These are phyloP conservation scores for Sorex fumeus DNA, from an alignment of 2,113 vertebrate species.

Conservation along the genomic window DNA sequence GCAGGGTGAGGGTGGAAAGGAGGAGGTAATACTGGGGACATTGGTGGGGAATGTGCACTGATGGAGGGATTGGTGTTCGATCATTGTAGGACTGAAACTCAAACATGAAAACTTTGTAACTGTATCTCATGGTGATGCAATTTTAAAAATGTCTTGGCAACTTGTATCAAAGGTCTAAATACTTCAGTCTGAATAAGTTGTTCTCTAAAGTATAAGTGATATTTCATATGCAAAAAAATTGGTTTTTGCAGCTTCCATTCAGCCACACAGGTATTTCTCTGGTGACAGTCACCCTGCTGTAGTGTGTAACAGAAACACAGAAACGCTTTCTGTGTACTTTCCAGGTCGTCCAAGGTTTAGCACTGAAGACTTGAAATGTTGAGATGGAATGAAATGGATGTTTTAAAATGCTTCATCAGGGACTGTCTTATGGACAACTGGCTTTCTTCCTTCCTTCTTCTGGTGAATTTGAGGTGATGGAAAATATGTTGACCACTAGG, in stretches of 20 bases:
- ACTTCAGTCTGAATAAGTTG: slow-evolving; percentile 40
- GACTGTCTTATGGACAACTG: neutral
- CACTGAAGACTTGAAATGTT: neutral
- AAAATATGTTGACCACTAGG: neutral
- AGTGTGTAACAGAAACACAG: neutral
- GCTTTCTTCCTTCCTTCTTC: rapidly evolving
- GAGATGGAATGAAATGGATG: neutral
- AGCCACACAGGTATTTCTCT: neutral
- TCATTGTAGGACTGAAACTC: no score
- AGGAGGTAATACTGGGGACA: no score
- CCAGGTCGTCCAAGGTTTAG: neutral
- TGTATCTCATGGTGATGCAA: no score
- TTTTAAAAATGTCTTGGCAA: neutral
- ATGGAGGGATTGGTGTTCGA: no score
- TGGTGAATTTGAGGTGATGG: neutral
- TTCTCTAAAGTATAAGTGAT: slow-evolving; percentile 56
- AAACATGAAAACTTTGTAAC: no score
- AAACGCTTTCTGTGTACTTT: neutral
- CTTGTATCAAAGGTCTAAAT: no score
- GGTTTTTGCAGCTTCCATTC: neutral
- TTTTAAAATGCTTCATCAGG: neutral
- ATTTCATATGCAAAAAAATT: neutral
- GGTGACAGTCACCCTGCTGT: neutral
- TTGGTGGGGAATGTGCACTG: no score
- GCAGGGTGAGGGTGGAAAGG: no score